Conservation (phyloP, 2,888 invertebrate genomes). For the Nebria brevicollis region DNA sequence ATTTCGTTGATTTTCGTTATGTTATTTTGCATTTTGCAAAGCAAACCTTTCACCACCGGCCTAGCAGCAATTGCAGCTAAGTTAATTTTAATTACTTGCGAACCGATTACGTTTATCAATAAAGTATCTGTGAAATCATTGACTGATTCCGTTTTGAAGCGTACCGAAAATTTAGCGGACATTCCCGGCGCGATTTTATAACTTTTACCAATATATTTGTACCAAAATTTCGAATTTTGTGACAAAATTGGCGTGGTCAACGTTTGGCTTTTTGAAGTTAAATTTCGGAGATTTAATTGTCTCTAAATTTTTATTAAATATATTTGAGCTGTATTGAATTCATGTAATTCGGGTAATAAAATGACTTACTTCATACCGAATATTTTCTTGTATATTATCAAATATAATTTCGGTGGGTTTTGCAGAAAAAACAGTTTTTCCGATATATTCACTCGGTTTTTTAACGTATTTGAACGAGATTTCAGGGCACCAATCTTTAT, state of each 20-base stretch:
- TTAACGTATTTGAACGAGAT: slow-evolving; percentile 18
- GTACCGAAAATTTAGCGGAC: slow-evolving; percentile 56
- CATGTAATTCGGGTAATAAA: slow-evolving; percentile 13
- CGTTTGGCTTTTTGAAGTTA: slow-evolving; percentile 54
- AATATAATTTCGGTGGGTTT: slow-evolving; percentile 57
- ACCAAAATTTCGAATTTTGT: slow-evolving; percentile 54
- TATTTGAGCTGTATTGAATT: not conserved
- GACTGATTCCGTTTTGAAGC: slow-evolving; percentile 57
- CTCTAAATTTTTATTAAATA: slow-evolving; percentile 40
- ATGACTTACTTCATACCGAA: slow-evolving; percentile 57
- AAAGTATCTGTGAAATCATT: slow-evolving; percentile 57
- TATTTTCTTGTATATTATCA: slow-evolving; percentile 57
- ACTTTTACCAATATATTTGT: slow-evolving; percentile 52
- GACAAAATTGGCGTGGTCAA: slow-evolving; percentile 56
- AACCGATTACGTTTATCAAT: slow-evolving; percentile 56
- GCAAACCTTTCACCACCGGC: slow-evolving; percentile 58
- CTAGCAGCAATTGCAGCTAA: slow-evolving; percentile 51
- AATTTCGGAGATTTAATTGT: slow-evolving; percentile 55
- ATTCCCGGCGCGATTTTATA: slow-evolving; percentile 61
- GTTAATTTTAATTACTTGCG: slow-evolving; percentile 54
- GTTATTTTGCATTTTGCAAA: slow-evolving; percentile 50
- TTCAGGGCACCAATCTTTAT: slow-evolving; percentile 15
- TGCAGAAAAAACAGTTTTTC: slow-evolving; percentile 53
- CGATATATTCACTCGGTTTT: slow-evolving; percentile 27
- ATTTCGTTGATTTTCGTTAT: not conserved